A percentile compares a stretch with the other conserved stretches of the same genome.
phyloP scores from a whole-genome alignment of 2,113 vertebrate species.

The Electrona antarctica region DNA sequence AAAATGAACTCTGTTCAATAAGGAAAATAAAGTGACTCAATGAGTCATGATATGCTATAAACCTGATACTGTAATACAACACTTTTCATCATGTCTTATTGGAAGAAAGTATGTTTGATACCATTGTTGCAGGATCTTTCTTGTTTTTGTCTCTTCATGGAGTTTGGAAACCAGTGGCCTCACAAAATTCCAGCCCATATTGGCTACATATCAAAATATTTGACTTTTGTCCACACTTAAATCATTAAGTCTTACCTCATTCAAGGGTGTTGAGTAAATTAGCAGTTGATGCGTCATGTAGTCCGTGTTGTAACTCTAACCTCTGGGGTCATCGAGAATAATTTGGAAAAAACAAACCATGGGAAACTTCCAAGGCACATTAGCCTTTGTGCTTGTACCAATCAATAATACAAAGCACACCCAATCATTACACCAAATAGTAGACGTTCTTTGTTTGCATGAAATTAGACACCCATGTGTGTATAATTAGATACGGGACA shows the following conservation, averaged over 20 bases:
- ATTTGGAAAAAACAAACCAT: conserved; percentile 17
- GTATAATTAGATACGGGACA: not conserved
- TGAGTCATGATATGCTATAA: too few relatives aligned
- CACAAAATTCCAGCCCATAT: not conserved
- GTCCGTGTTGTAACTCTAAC: conserved; percentile 7
- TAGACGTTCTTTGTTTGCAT: not conserved
- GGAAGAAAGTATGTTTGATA: too few relatives aligned
- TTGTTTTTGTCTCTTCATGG: not conserved
- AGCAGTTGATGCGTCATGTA: conserved; percentile 5
- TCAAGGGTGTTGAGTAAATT: conserved; percentile 5
- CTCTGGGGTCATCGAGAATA: conserved; percentile 25
- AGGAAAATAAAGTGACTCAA: too few relatives aligned
- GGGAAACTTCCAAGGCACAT: conserved; percentile 11
- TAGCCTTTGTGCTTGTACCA: not conserved
- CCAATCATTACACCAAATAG: not conserved
- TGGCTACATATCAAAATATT: not conserved
- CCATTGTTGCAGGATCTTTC: not conserved
- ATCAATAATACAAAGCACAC: not conserved
- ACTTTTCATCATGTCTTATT: too few relatives aligned
- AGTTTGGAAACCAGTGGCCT: not conserved
- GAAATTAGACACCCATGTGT: conserved; percentile 1
- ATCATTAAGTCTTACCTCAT: not conserved
- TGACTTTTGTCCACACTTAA: conserved; percentile 12
- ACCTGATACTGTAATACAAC: too few relatives aligned
- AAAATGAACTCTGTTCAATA: too few relatives aligned